Evolutionary conservation across 2,113 vertebrate genomes (phyloP), one percentile per base, ranked within the genome.

Genomic region (Tupaia chinensis): DNA sequence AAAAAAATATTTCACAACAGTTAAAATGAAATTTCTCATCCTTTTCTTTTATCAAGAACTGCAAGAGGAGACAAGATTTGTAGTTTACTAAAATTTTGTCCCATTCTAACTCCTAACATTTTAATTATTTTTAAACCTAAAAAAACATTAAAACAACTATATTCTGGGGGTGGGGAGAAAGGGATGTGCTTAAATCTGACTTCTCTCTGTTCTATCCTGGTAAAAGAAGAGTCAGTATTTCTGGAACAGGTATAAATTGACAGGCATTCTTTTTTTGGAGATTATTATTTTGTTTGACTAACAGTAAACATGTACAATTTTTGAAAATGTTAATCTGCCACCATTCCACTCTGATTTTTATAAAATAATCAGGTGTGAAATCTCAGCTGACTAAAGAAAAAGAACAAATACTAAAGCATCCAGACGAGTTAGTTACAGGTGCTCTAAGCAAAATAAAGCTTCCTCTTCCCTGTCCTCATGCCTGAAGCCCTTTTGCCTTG

Each of bases 361-460:
- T 81, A 17, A 69, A 76, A 53, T 70, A 92, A 81, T 86, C 68
- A 81, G 20, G 27, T 86, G 9, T 95, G 73, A 85, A 96, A 91
- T 93, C 19, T 93, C 72, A 87, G n/a, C 68, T 90, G 53, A 89
- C 60, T 78, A 85, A 65, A 90, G 19, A 85, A 61, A 90, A 92
- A 88, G 20, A 80, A 66, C 29, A 89, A 88, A 88, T 70, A 77
- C 13, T 83, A 84, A 81, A 72, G 83, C 20, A 25, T 78, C 9
- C 22, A 12, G 7, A 22, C 16, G 0, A 70, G 54, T 69, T 68
- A 56, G 2, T 34, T 74, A 56, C 2, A 32, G 34, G 17, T 88
- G 61, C 29, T 58, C 34, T 34, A 54, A 14, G 68, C 87, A 65
- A 65, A 79, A 74, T 78, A 25, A 83, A 76, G 60, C 22, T 87